Conservation (phyloP, 1,140 invertebrate genomes). For the Conopomorpha cramerella region DNA sequence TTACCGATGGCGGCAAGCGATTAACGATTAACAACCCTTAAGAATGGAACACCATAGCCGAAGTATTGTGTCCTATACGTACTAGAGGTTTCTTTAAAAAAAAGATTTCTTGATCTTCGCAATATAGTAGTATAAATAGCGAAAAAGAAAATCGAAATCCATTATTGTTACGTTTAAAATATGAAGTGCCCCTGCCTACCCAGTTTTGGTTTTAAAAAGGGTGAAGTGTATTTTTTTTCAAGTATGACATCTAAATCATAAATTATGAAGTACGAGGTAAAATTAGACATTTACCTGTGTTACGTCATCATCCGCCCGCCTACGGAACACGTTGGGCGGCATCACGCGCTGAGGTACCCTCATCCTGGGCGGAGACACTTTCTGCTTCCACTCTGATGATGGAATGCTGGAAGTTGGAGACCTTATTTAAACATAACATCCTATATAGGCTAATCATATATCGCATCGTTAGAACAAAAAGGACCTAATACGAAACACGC, state of each 20-base stretch:
- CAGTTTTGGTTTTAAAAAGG: not conserved
- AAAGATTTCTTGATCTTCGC: too few relatives aligned
- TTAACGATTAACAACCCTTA: too few relatives aligned
- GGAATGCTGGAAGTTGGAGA: conserved; percentile 24
- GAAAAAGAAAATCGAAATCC: not conserved
- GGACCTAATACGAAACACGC: too few relatives aligned
- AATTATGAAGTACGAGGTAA: too few relatives aligned
- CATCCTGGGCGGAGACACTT: conserved; percentile 30
- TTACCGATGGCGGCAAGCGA: too few relatives aligned
- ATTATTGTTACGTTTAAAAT: not conserved
- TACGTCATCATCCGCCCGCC: conserved; percentile 47
- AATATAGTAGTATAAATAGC: not conserved
- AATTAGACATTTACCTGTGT: conserved; percentile 27
- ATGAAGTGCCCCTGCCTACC: not conserved
- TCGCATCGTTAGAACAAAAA: too few relatives aligned
- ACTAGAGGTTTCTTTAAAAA: too few relatives aligned
- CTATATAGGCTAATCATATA: too few relatives aligned
- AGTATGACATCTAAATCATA: too few relatives aligned
- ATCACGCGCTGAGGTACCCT: conserved; percentile 31
- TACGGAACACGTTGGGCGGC: conserved; percentile 37
- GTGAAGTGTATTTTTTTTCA: not conserved
- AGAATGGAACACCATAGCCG: too few relatives aligned
- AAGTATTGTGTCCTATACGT: too few relatives aligned
- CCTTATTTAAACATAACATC: too few relatives aligned
- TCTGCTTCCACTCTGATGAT: conserved; percentile 41